Conservation (phyloP, 2,888 invertebrate species). For the Drosophila lacicola region DNA sequence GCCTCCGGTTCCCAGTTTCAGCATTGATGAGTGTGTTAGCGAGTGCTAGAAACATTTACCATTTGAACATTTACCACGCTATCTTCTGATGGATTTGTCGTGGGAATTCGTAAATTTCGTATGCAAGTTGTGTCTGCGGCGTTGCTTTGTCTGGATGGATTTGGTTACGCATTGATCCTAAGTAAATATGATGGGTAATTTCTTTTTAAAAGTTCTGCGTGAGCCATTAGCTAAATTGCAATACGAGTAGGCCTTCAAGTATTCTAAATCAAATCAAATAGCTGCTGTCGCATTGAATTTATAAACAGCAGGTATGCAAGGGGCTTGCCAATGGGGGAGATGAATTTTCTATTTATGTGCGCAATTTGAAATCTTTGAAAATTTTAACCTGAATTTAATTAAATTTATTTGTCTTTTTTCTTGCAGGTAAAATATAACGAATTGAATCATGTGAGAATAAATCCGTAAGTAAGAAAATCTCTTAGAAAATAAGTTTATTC, state of each 20-base stretch:
- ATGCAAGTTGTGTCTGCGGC: conserved; percentile 69
- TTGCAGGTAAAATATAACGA: conserved; percentile 16
- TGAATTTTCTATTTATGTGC: conserved; percentile 1
- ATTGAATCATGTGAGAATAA: background rate
- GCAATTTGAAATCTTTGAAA: conserved; percentile 7
- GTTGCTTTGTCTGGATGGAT: conserved; percentile 25
- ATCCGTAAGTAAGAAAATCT: background rate
- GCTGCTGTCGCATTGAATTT: conserved; percentile 43
- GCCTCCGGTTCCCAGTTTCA: conserved; percentile 36
- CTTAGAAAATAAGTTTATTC: no score
- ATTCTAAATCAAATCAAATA: conserved; percentile 71
- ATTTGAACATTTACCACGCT: conserved; percentile 22
- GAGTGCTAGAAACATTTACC: conserved; percentile 63
- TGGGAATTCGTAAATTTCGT: conserved; percentile 77
- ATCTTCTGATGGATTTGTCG: conserved; percentile 71
- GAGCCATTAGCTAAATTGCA: conserved; percentile 76
- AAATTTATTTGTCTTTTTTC: background rate
- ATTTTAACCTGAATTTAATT: background rate
- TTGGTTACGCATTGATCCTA: conserved; percentile 53
- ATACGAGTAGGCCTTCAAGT: conserved; percentile 49
- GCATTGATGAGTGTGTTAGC: conserved; percentile 70
- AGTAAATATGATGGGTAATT: conserved; percentile 79
- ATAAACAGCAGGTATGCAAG: background rate
- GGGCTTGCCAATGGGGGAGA: background rate
- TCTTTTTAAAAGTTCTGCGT: conserved; percentile 73